Evolutionary conservation across 2,113 vertebrate genomes (phyloP), one percentile per base, ranked within the genome.

Genomic region (rabbit (Oryctolagus cuniculus)): DNA sequence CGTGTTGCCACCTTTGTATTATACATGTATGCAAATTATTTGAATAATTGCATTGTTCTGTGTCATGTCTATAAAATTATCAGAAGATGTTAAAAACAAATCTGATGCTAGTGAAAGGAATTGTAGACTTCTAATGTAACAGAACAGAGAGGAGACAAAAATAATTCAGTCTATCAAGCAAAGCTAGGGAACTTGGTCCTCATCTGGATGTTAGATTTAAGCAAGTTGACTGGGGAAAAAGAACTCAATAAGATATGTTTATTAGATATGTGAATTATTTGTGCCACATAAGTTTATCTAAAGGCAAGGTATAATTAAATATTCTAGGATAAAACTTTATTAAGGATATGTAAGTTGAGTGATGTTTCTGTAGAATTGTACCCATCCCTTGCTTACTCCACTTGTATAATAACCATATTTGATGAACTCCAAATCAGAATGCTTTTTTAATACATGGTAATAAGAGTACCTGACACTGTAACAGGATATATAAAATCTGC

Each of bases 401-500:
- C 79, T 80, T 90, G n/a, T n/a, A 36, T 78, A 38, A 11, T 34
- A 75, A 81, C 8, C 10, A 31, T 80, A 72, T 74, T 81, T 19
- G 80, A 25, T 36, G 66, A 92, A 53, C 16, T 7, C 17, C 36
- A 70, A 91, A 79, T 44, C 19, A 72, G 25, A 19, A 36, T 8
- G 53, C 10, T 31, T 66, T 91, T 94, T 86, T 93, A 70, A 66
- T 87, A 75, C 34, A 64, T 27, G 11, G 69, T 72, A 7, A 86
- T 29, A 61, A 58, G 74, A 61, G 31, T 89, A 9, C 22, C n/a
- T 86, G 81, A 51, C 24, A 55, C 6, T 25, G 9, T 85, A 27
- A 85, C 4, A 69, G 34, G 9, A 75, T 70, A 22, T 77, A 90
- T 75, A 92, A 36, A 69, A 72, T 78, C 63, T 74, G n/a, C 67